Evolutionary conservation across 2,888 invertebrate species (phyloP), one percentile per base, ranked within the genome.

Genomic region (Theristus sp.): DNA sequence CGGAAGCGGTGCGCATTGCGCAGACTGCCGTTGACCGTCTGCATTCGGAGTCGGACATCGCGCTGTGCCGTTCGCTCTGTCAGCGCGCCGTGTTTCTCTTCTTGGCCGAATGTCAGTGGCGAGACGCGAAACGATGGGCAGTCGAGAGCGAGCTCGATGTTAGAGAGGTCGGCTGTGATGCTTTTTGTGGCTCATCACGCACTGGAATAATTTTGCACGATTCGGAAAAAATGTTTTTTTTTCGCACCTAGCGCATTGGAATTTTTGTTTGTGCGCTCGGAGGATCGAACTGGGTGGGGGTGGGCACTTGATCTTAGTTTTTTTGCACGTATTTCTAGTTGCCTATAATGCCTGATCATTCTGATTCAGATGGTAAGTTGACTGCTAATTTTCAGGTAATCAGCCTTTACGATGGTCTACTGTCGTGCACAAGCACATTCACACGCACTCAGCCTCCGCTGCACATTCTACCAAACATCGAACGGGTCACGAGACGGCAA

Each of bases 11-110:
- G 57, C 76, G 77, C 61, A 67, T 80, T 47, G 75, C 77, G 62
- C 71, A 74, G 66, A 77, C 76, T 38, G 47, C 47, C 20, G 2
- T 28, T 2, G 22, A 30, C n/a, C n/a, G n/a, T n/a, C n/a, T n/a
- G n/a, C n/a, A n/a, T n/a, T n/a, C n/a, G n/a, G n/a, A n/a, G n/a
- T n/a, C n/a, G n/a, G n/a, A n/a, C n/a, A n/a, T n/a, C 38, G 38
- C 38, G 38, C 6, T 13, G 17, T 38, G 17, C 38, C 6, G 6
- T 38, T 38, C 17, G 17, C 38, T 78, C 30, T 76, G 78, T 62
- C 75, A 76, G 62, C 76, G 77, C 67, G 79, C 78, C 52, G 79
- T 73, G 2, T 80, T 80, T 68, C 75, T 78, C 60, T 74, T 78
- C 68, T 75, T 80, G 65, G 69, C 75, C n/a, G 68, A 73, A 58